Evolutionary conservation across 2,888 invertebrate species (phyloP), one percentile per base, ranked within the genome.

Genomic region (Panzeria rudis): DNA sequence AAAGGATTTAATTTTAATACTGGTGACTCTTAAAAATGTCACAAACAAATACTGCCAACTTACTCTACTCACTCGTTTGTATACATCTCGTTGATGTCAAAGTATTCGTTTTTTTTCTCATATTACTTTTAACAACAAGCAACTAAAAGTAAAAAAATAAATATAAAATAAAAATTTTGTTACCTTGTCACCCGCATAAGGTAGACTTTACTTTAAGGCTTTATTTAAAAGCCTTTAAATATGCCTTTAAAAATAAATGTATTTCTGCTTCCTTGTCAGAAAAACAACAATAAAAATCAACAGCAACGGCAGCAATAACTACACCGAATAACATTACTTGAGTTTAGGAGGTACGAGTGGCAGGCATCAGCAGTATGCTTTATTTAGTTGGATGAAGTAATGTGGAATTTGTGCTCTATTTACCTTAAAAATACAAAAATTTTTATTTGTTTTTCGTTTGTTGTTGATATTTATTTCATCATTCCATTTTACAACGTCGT

Each of bases 391-490:
- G 13, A n/a, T 62, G 6, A 52, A 71, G 69, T 78, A 62, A 71
- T 29, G 32, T 52, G 15, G 7, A 75, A 32, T 66, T 83, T 77
- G 35, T 77, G 82, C 82, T 77, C 76, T 83, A 77, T 77, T 83
- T 83, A 83, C 76, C 71, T 72, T 50, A 64, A 71, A 82, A 82
- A 71, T 64, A 47, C n/a, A 77, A 15, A 25, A 59, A 62, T 50
- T 62, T 81, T 56, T 71, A 62, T 76, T 82, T 77, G 59, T 23
- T 54, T 71, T 71, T 52, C 15, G 38, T 41, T 77, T 69, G 61
- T 71, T 69, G 54, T 29, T 69, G 15, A 52, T 52, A 59, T 61
- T 69, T 47, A 61, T 73, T 73, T 61, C 59, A 73, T 23, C 44
- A 80, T 80, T 73, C 23, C 52, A 35, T 44, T 64, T 41, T 32